phyloP scores from a whole-genome alignment of 2,888 invertebrate species.

The Tubulanus polymorphus region DNA sequence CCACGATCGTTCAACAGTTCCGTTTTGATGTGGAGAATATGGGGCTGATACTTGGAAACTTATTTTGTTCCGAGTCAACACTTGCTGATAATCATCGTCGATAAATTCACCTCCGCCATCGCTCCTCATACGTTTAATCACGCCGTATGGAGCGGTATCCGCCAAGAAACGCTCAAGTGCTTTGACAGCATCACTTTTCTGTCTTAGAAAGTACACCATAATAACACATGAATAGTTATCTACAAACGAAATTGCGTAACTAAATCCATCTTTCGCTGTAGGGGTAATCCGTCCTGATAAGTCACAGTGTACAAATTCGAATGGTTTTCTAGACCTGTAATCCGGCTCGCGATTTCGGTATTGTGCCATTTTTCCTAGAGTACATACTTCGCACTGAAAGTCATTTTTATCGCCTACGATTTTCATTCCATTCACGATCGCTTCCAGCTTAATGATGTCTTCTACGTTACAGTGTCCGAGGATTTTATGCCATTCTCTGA shows the following conservation, averaged over 20 bases:
- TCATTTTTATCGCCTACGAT: conserved; percentile 6
- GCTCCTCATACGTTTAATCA: background rate
- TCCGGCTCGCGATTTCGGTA: conserved; percentile 13
- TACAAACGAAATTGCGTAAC: conserved; percentile 14
- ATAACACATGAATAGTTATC: conserved; percentile 14
- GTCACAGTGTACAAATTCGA: conserved; percentile 8
- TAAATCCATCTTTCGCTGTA: conserved; percentile 13
- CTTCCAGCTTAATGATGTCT: conserved; percentile 13
- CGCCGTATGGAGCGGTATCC: conserved; percentile 6
- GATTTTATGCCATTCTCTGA: conserved; percentile 15
- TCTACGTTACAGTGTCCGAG: conserved; percentile 19
- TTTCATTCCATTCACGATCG: conserved; percentile 9
- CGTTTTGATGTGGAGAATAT: conserved; percentile 14
- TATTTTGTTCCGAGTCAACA: background rate
- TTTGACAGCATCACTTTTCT: conserved; percentile 9
- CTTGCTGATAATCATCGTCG: background rate
- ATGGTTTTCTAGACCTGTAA: conserved; percentile 2
- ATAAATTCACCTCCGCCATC: conserved; percentile 3
- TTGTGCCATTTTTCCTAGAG: conserved; percentile 16
- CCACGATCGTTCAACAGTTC: conserved; percentile 12
- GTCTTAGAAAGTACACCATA: conserved; percentile 5
- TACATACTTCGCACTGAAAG: conserved; percentile 12
- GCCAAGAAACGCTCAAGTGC: conserved; percentile 13
- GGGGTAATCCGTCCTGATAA: conserved; percentile 14
- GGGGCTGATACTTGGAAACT: conserved; percentile 8